Evolutionary conservation across 2,888 invertebrate species (phyloP), one percentile per base, ranked within the genome.

Genomic region (Eucriotettix oculatus): DNA sequence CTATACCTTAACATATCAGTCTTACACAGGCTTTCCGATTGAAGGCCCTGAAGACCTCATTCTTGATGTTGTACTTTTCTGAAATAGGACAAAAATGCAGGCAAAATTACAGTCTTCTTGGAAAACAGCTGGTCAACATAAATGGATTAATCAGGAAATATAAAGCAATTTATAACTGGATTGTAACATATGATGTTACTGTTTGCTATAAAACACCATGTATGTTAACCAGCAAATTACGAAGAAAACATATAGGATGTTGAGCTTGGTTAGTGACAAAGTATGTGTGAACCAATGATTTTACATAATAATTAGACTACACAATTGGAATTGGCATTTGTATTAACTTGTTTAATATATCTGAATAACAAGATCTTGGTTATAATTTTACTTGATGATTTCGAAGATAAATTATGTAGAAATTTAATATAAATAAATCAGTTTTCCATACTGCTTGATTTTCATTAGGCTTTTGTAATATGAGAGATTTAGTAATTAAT

Each of bases 71-170:
- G 60, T 61, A 60, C 58, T 58, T 48, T 60, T 67, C 68, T 68
- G 68, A 67, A 68, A 66, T 54, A 68, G 65, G 67, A 66, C 66
- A 66, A 68, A 66, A 66, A 64, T 58, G 66, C 68, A 67, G 67
- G 66, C 66, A 68, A 64, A 65, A 68, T 66, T 67, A 67, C 64
- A 63, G 61, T 58, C 57, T 64, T 64, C 62, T 63, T 54, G 54
- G 42, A 42, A 42, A 56, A 43, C 41, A 56, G 55, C 48, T 55
- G 54, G 56, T 54, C 61, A 58, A 53, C 61, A 61, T 54, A 61
- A 58, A 58, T 58, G 43, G 58, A 44, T 52, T 10, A 44, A 54
- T 42, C 17, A 29, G 29, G 29, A 29, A 29, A 29, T 5, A 2
- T 29, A 5, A 29, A 29, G 29, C 29, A 2, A 29, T 7, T 5